These are phyloP conservation scores for Hofmannophila pseudospretella DNA, from an alignment of 2,888 invertebrate genomes.

Conservation along the genomic window DNA sequence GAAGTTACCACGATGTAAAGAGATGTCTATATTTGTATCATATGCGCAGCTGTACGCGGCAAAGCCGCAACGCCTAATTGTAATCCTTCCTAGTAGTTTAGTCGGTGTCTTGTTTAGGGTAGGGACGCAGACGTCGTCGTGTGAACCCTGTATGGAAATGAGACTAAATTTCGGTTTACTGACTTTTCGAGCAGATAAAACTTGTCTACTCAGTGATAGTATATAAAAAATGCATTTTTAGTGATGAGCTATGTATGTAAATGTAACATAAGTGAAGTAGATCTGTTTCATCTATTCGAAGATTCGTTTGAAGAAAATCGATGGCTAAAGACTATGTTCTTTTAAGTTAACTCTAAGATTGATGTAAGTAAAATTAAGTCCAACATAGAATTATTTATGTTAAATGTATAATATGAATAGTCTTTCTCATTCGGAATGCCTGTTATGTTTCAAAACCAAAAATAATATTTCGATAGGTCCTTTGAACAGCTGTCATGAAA, in stretches of 20 bases:
- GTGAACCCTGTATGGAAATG: conserved; percentile 41
- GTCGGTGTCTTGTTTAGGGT: conserved; percentile 54
- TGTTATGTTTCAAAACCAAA: conserved; percentile 66
- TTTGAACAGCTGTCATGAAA: conserved; percentile 44
- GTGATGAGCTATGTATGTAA: conserved; percentile 71
- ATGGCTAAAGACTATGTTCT: conserved; percentile 74
- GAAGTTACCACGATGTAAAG: conserved; percentile 74
- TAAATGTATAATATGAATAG: conserved; percentile 63
- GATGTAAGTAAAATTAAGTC: conserved; percentile 63
- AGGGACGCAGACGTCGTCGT: conserved; percentile 28
- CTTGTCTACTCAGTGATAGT: conserved; percentile 74
- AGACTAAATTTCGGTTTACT: conserved; percentile 67
- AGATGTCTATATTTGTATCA: conserved; percentile 64
- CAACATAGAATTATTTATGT: conserved; percentile 73
- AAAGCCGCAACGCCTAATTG: conserved; percentile 62
- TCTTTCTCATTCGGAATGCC: conserved; percentile 65
- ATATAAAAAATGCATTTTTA: conserved; percentile 74
- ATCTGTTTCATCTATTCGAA: conserved; percentile 78
- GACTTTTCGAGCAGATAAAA: conserved; percentile 77
- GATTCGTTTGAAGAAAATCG: conserved; percentile 68
- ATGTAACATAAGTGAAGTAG: conserved; percentile 61
- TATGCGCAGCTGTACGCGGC: conserved; percentile 71
- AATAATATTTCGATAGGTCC: conserved; percentile 43
- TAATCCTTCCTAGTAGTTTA: conserved; percentile 70
- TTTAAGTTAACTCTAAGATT: conserved; percentile 59